Evolutionary conservation across 2,888 invertebrate genomes (phyloP).

Genomic region (Nomada hirtipes): DNA sequence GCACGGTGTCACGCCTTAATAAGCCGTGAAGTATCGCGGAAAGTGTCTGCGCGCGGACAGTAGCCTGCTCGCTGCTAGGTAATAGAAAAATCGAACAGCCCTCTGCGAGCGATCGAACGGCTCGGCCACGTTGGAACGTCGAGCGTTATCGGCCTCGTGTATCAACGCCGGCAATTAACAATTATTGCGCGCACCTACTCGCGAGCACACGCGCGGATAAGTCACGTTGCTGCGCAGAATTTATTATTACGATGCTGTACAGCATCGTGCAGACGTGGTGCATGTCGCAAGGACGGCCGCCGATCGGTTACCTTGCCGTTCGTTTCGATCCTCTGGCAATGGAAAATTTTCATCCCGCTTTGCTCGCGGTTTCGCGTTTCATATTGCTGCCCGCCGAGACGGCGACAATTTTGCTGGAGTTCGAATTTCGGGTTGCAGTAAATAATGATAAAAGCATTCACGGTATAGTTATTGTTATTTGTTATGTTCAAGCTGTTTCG

Average conservation of each 20-base stretch:
- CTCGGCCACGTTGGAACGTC: constrained; percentile 36
- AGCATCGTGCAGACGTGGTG: background rate
- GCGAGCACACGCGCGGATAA: constrained; percentile 71
- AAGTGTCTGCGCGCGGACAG: constrained; percentile 48
- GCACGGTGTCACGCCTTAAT: constrained; percentile 48
- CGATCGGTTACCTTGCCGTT: background rate
- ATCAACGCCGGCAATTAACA: constrained; percentile 75
- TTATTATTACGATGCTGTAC: constrained; percentile 75
- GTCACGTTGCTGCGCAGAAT: constrained; percentile 80
- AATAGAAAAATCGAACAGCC: constrained; percentile 48
- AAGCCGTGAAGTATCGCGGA: constrained; percentile 48
- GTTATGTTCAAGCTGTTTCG: no score
- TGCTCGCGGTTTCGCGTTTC: background rate
- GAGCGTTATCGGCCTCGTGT: constrained; percentile 63
- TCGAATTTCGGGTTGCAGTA: no score
- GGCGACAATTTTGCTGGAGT: no score
- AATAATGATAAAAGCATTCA: no score
- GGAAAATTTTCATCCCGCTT: background rate
- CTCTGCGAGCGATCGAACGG: background rate
- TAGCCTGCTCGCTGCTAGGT: constrained; percentile 46
- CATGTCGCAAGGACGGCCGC: constrained; percentile 24
- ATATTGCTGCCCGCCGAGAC: no score
- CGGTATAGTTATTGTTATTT: no score
- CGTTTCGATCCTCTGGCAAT: background rate
- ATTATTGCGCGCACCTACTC: constrained; percentile 73